Conservation (phyloP, 64 coral and sea anemone species). For the Pocillopora damicornis region DNA sequence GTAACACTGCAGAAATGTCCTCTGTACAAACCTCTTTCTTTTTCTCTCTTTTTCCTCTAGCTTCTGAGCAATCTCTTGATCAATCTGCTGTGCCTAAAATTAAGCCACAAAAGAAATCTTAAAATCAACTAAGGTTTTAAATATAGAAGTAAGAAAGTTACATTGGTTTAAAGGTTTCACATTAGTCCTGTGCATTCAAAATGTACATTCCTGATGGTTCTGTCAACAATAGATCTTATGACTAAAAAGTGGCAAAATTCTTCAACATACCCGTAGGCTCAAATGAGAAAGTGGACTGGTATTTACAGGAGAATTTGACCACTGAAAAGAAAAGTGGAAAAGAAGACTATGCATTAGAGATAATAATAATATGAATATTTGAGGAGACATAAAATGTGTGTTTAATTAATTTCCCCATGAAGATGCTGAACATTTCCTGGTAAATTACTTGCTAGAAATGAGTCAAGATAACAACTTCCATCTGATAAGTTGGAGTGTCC, state of each 20-base stretch:
- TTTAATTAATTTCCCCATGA: too few species aligned
- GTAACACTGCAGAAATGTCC: background rate
- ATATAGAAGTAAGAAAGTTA: background rate
- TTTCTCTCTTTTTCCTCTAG: constrained; percentile 52
- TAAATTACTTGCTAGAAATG: too few species aligned
- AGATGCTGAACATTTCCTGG: too few species aligned
- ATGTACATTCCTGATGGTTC: too few species aligned
- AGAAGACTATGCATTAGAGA: background rate
- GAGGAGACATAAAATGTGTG: too few species aligned
- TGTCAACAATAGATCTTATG: background rate
- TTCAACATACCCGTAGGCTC: constrained; percentile 48
- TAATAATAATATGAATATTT: background rate
- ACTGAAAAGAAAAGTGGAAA: constrained; percentile 20
- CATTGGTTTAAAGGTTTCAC: background rate
- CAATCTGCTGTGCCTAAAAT: constrained; percentile 58
- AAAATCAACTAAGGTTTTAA: background rate
- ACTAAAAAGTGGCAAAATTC: background rate
- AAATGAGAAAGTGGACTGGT: constrained; percentile 54
- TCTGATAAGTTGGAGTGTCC: too few species aligned
- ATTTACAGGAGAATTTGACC: constrained; percentile 44
- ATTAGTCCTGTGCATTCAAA: background rate
- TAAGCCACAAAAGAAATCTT: background rate
- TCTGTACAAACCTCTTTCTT: constrained; percentile 16
- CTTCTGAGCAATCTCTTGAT: constrained; percentile 57
- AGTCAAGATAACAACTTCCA: too few species aligned